Evolutionary conservation across 2,113 vertebrate genomes (phyloP).

Genomic region (Bubo scandiacus): DNA sequence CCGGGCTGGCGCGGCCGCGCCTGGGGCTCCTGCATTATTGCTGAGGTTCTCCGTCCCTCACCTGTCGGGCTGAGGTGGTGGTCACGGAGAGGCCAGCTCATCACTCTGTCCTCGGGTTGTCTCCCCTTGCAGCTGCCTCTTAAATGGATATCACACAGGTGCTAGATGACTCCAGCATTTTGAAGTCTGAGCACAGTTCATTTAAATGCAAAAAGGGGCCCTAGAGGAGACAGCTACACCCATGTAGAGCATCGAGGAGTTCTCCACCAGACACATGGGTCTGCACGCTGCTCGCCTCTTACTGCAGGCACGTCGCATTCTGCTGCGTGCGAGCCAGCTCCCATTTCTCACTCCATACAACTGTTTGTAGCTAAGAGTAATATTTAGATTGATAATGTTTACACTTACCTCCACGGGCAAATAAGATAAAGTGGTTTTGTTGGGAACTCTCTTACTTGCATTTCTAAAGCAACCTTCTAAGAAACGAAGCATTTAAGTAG

Average conservation of each 20-base stretch:
- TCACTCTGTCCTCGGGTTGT: neutral
- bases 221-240: neutral
- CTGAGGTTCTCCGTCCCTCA: constrained; percentile 4
- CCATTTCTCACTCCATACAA: neutral
- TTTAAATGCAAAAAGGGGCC: neutral
- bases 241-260: neutral
- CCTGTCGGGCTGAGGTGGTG: constrained; percentile 27
- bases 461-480: neutral
- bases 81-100: constrained; percentile 25
- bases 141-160: neutral
- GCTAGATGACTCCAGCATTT: neutral
- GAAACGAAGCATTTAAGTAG: neutral
- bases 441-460: neutral
- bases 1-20: neutral
- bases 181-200: neutral
- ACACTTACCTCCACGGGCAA: neutral
- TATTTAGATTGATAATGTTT: neutral
- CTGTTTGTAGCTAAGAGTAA: neutral
- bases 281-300: neutral
- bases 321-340: neutral
- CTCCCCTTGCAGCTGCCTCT: neutral
- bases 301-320: neutral
- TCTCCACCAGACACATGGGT: neutral
- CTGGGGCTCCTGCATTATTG: constrained; percentile 66
- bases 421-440: neutral